Conservation (phyloP, 2,888 invertebrate species). For the Acanthosepion lycidas region DNA sequence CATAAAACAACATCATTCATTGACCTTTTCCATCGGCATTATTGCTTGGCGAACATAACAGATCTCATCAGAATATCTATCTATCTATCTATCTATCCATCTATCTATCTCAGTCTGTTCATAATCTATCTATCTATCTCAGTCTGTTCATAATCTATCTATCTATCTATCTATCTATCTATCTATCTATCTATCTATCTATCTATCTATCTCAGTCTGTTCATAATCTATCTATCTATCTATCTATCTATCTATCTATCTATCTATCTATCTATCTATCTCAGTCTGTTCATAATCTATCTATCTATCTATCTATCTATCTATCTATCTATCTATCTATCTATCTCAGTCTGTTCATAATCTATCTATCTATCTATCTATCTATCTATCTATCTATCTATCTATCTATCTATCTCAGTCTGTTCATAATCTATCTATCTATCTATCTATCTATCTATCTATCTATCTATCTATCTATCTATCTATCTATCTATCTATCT, state of each 20-base stretch:
- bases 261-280: too few relatives aligned
- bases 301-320: neutral
- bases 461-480: neutral
- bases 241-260: neutral
- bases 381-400: neutral
- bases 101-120: neutral
- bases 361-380: constrained; percentile 13
- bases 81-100: neutral
- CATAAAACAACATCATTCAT: too few relatives aligned
- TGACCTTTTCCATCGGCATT: too few relatives aligned
- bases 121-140: too few relatives aligned
- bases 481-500: neutral
- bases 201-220: too few relatives aligned
- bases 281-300: too few relatives aligned
- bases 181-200: neutral
- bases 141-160: too few relatives aligned
- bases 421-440: constrained; percentile 33
- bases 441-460: neutral
- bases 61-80: neutral
- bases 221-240: too few relatives aligned
- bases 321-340: neutral
- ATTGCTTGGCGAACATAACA: too few relatives aligned
- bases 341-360: too few relatives aligned
- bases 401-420: neutral
- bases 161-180: constrained; percentile 33